Conservation (phyloP, 2,797 vertebrate genomes). For the Clamator glandarius region DNA sequence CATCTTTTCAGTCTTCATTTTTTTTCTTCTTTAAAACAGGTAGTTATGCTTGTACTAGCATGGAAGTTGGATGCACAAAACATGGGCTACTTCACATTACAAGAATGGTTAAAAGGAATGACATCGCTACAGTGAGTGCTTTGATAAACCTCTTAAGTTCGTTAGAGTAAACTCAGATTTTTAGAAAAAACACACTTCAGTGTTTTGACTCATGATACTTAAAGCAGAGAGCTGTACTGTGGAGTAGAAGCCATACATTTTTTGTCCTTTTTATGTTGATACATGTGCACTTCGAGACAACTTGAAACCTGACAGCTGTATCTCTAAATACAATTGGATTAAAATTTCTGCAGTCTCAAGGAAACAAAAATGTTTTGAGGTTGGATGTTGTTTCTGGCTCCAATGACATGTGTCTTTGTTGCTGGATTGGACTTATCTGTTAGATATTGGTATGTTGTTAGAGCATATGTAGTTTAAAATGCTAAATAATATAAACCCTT, state of each 20-base stretch:
- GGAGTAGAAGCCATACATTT: background rate
- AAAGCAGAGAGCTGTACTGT: background rate
- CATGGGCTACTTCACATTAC: conserved; percentile 99
- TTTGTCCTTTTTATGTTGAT: background rate
- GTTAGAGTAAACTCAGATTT: background rate
- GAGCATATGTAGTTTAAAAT: background rate
- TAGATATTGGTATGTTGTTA: background rate
- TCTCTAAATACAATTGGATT: background rate
- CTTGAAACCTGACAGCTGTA: background rate
- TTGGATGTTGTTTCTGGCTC: background rate
- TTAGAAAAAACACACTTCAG: background rate
- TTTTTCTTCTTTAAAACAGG: conserved; percentile 78
- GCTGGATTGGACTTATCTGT: background rate
- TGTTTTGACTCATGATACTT: background rate
- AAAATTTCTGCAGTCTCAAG: background rate
- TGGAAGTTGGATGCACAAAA: conserved; percentile 99
- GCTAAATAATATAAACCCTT: background rate
- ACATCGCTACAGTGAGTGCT: conserved; percentile 93
- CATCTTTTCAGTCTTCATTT: background rate
- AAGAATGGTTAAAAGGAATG: conserved; percentile 99
- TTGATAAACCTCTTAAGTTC: background rate
- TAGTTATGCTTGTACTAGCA: conserved; percentile 98
- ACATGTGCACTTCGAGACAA: background rate
- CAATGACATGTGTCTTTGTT: background rate
- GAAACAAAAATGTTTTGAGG: background rate